Evolutionary conservation across 2,113 vertebrate genomes (phyloP).

Genomic region (Xerus inauris): DNA sequence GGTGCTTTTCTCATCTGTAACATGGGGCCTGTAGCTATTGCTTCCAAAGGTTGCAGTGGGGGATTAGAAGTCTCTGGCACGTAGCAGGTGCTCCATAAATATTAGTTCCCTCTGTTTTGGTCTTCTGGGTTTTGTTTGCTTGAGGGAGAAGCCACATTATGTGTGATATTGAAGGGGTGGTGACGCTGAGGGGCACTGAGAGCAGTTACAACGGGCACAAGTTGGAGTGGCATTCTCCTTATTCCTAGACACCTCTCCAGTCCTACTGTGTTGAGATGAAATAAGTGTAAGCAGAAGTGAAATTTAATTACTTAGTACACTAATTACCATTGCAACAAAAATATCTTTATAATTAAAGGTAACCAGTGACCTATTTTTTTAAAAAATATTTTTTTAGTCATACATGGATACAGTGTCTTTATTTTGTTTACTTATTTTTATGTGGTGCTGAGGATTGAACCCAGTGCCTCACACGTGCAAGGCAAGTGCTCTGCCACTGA

Average conservation of each 20-base stretch:
- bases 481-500: too few relatives aligned
- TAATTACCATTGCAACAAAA: neutral
- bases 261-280: neutral
- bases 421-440: too few relatives aligned
- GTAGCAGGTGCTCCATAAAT: neutral
- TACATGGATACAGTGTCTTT: too few relatives aligned
- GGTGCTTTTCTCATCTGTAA: neutral
- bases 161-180: neutral
- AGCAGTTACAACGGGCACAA: neutral
- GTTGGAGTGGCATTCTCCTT: neutral
- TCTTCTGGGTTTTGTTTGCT: constrained; percentile 1
- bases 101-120: neutral
- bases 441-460: too few relatives aligned
- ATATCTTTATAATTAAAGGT: neutral
- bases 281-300: neutral
- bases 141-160: neutral
- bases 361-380: neutral
- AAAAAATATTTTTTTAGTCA: too few relatives aligned
- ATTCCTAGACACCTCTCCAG: neutral
- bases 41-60: neutral
- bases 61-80: neutral
- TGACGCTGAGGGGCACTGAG: neutral
- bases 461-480: too few relatives aligned
- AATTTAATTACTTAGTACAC: neutral
- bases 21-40: neutral